These are phyloP conservation scores for Corythoichthys haematopterus DNA, from an alignment of 2,113 vertebrate species.

Conservation along the genomic window DNA sequence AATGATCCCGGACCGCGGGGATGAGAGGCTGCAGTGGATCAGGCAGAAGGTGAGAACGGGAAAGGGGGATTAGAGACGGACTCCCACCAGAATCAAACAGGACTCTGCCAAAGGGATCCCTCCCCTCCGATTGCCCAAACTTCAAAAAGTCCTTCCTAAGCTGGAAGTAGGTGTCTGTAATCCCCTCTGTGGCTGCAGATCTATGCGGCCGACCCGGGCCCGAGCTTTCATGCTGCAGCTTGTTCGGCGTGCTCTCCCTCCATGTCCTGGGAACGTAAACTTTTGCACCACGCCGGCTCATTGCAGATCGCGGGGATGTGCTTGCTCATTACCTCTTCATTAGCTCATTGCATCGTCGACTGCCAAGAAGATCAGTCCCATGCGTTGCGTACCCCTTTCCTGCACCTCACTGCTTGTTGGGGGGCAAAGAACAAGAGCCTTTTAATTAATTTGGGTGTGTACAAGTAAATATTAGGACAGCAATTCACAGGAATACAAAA, in stretches of 20 bases:
- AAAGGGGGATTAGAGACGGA: constrained; percentile 84
- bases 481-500: neutral
- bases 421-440: constrained; percentile 31
- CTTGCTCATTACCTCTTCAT: constrained; percentile 71
- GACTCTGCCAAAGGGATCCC: constrained; percentile 84
- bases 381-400: constrained; percentile 34
- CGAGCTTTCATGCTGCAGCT: constrained; percentile 75
- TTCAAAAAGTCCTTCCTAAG: constrained; percentile 79
- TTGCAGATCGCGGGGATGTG: constrained; percentile 60
- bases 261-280: constrained; percentile 78
- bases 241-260: constrained; percentile 68
- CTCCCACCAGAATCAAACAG: constrained; percentile 85
- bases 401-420: constrained; percentile 44
- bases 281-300: constrained; percentile 72
- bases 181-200: constrained; percentile 82
- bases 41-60: constrained; percentile 89
- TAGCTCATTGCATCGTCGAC: constrained; percentile 51
- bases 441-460: neutral
- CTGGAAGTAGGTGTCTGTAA: constrained; percentile 81
- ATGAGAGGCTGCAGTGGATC: constrained; percentile 85
- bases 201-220: constrained; percentile 74
- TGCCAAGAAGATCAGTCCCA: constrained; percentile 59
- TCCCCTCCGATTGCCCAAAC: constrained; percentile 76
- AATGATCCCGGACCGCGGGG: constrained; percentile 72
- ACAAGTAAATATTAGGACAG: neutral